phyloP scores from a whole-genome alignment of 2,113 vertebrate species.

The Gila orcuttii region DNA sequence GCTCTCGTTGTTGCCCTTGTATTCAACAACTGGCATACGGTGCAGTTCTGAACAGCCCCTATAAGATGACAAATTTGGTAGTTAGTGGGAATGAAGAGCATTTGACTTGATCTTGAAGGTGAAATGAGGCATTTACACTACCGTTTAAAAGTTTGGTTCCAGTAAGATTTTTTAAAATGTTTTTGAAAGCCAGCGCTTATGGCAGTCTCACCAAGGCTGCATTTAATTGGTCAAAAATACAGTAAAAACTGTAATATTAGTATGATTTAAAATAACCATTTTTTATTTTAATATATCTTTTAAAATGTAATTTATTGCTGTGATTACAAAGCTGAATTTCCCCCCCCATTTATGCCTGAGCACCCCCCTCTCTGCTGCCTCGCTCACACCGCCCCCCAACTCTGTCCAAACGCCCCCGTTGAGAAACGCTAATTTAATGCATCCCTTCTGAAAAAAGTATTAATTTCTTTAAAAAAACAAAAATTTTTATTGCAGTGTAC shows the following conservation, averaged over 20 bases:
- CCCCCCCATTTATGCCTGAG: no score
- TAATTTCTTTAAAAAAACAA: no score
- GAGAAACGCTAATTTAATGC: no score
- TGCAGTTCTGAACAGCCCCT: slow-evolving; percentile 96
- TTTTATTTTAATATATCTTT: not conserved
- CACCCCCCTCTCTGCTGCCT: no score
- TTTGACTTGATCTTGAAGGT: not conserved
- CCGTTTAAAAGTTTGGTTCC: not conserved
- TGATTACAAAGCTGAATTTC: no score
- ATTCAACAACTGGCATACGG: slow-evolving; percentile 91
- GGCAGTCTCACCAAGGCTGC: not conserved
- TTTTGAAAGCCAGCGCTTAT: not conserved
- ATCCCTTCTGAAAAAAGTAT: no score
- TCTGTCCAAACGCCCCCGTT: no score
- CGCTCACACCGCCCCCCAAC: no score
- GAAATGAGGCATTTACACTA: not conserved
- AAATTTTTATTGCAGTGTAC: not conserved
- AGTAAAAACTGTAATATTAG: not conserved
- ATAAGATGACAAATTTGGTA: not conserved
- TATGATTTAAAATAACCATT: not conserved
- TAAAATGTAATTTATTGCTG: not conserved
- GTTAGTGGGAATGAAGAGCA: not conserved
- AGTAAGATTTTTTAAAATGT: not conserved
- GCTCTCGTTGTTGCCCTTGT: slow-evolving; percentile 88
- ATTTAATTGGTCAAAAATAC: not conserved